These are phyloP conservation scores for Porites rus DNA, from an alignment of 92 coral and sea anemone genomes.

Conservation along the genomic window DNA sequence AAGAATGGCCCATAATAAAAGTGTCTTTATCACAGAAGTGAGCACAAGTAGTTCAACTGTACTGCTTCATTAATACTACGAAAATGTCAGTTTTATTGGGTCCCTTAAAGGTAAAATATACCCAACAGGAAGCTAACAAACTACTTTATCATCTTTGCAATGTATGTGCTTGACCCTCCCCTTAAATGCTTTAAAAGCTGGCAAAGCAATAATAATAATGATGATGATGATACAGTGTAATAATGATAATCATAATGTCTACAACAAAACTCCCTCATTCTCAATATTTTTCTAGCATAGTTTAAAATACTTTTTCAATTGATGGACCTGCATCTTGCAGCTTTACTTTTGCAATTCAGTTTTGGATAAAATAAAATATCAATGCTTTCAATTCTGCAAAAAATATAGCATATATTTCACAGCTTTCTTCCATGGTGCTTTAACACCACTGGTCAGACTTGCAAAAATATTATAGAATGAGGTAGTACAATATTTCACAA, in stretches of 20 bases:
- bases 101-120: too few relatives aligned
- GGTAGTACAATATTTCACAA: background rate
- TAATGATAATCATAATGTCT: background rate
- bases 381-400: background rate
- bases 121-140: too few relatives aligned
- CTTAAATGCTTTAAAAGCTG: background rate
- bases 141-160: too few relatives aligned
- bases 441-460: background rate
- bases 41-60: too few relatives aligned
- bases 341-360: background rate
- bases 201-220: background rate
- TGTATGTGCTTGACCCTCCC: too few relatives aligned
- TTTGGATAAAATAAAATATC: background rate
- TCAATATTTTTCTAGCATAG: background rate
- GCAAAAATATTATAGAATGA: background rate
- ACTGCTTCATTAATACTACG: too few relatives aligned
- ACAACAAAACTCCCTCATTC: background rate
- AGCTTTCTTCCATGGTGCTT: background rate
- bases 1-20: too few relatives aligned
- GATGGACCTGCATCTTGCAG: background rate
- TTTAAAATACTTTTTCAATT: background rate
- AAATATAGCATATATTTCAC: background rate
- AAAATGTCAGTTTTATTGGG: too few relatives aligned
- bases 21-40: too few relatives aligned
- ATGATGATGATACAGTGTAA: too few relatives aligned